Conservation (phyloP, 2,797 vertebrate species). For the Neoniphon sammara region DNA sequence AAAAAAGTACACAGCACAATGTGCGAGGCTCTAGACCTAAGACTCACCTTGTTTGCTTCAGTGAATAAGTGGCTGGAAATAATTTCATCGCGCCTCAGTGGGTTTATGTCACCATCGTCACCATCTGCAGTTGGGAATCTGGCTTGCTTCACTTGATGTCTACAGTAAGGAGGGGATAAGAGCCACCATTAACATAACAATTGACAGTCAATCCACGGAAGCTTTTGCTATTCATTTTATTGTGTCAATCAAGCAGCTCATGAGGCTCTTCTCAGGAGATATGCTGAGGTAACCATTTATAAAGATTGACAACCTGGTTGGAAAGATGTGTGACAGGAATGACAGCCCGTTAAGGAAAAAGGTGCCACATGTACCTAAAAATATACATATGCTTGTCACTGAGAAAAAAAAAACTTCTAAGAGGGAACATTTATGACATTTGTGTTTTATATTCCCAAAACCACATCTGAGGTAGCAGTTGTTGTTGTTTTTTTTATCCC, state of each 20-base stretch:
- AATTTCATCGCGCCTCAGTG: slow-evolving; percentile 22
- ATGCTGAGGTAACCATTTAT: slow-evolving; percentile 45
- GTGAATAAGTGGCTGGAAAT: slow-evolving; percentile 39
- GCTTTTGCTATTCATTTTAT: slow-evolving; percentile 42
- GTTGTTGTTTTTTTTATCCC: slow-evolving; percentile 29
- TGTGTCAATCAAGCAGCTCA: slow-evolving; percentile 59
- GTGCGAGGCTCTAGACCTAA: slow-evolving; percentile 18
- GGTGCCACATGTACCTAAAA: slow-evolving; percentile 53
- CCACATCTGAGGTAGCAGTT: slow-evolving; percentile 30
- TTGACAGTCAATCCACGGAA: slow-evolving; percentile 49
- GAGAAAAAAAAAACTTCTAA: slow-evolving; percentile 23
- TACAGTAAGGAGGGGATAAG: slow-evolving; percentile 37
- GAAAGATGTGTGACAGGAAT: slow-evolving; percentile 32
- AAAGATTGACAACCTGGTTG: slow-evolving; percentile 55
- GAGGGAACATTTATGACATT: slow-evolving; percentile 45
- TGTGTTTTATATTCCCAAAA: slow-evolving; percentile 25
- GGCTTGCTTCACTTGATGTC: slow-evolving; percentile 27
- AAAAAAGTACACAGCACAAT: slow-evolving; percentile 39
- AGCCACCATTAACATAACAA: slow-evolving; percentile 49
- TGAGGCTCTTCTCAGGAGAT: slow-evolving; percentile 47
- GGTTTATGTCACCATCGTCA: slow-evolving; percentile 30
- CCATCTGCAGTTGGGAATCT: slow-evolving; percentile 32
- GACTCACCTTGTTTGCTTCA: slow-evolving; percentile 42
- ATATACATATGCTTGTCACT: slow-evolving; percentile 48
- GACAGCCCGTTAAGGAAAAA: slow-evolving; percentile 30